Conservation (phyloP, 2,888 invertebrate genomes). For the Andricus curvator region DNA sequence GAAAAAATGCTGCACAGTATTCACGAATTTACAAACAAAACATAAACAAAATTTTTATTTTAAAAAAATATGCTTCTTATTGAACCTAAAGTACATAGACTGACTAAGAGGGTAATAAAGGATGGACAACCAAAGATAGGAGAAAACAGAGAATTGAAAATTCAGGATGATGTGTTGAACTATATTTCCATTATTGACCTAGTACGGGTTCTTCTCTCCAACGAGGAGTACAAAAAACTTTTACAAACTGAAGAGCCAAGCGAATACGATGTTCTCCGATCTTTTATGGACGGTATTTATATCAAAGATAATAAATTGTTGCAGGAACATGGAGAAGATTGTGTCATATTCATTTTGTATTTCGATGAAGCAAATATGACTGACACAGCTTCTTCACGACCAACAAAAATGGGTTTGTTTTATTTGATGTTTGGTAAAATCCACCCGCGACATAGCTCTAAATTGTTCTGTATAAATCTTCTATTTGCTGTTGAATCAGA, state of each 20-base stretch:
- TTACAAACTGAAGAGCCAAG: not conserved
- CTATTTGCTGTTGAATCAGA: slow-evolving; percentile 34
- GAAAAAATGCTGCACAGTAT: not conserved
- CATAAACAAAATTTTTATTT: not conserved
- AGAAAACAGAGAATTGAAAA: not conserved
- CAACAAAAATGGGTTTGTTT: slow-evolving; percentile 1
- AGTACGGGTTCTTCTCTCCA: not conserved
- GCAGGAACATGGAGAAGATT: not conserved
- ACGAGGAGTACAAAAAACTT: not conserved
- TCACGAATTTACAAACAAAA: not conserved
- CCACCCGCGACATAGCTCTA: slow-evolving; percentile 16
- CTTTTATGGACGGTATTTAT: not conserved
- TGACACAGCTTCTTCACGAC: slow-evolving; percentile 5
- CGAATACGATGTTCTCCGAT: not conserved
- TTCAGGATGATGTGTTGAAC: not conserved
- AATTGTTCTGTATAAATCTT: slow-evolving; percentile 35
- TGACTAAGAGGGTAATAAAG: not conserved
- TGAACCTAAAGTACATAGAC: not conserved
- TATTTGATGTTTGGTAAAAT: not conserved
- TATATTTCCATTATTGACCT: slow-evolving; percentile 17
- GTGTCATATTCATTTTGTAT: not conserved
- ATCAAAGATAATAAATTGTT: not conserved
- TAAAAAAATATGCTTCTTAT: not conserved
- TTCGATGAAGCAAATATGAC: not conserved
- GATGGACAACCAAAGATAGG: not conserved